These are phyloP conservation scores for Rana temporaria DNA, from an alignment of 2,113 vertebrate species.

Conservation along the genomic window DNA sequence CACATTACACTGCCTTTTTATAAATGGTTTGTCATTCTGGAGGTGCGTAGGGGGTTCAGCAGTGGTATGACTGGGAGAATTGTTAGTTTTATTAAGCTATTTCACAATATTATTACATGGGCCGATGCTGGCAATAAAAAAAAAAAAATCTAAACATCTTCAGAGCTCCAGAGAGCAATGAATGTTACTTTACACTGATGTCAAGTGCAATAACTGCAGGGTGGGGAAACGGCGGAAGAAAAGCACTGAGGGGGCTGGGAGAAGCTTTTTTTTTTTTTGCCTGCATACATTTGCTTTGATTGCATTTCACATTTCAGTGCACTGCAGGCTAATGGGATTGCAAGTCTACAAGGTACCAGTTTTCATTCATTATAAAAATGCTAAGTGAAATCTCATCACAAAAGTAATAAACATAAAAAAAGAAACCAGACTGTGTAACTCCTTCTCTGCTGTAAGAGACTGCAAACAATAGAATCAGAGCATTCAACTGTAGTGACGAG, in stretches of 20 bases:
- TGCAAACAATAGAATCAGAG: neutral
- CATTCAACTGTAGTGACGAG: neutral
- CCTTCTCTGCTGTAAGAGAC: neutral
- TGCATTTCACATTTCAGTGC: conserved; percentile 57
- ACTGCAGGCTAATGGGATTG: conserved; percentile 56
- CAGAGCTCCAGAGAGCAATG: conserved; percentile 70
- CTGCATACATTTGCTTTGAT: conserved; percentile 55
- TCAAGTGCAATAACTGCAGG: conserved; percentile 71
- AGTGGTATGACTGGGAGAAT: conserved; percentile 57
- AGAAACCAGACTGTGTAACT: conserved; percentile 25
- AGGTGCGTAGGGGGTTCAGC: conserved; percentile 62
- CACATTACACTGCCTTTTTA: neutral
- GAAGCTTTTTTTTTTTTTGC: conserved; percentile 25
- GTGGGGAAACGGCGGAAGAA: conserved; percentile 66
- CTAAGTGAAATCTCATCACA: conserved; percentile 56
- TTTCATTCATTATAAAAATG: conserved; percentile 57
- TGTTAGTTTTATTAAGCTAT: conserved; percentile 78
- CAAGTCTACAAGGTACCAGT: conserved; percentile 53
- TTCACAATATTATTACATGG: conserved; percentile 67
- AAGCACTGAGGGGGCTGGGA: conserved; percentile 66
- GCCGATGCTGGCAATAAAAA: conserved; percentile 71
- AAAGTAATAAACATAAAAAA: conserved; percentile 53
- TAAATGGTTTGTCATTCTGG: conserved; percentile 59
- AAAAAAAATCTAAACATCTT: conserved; percentile 71
- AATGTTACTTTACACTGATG: conserved; percentile 68